Percentiles rank a stretch among this genome's conserved stretches.
These are phyloP conservation scores for Phortica variegata DNA, from an alignment of 1,140 invertebrate species.

Conservation along the genomic window DNA sequence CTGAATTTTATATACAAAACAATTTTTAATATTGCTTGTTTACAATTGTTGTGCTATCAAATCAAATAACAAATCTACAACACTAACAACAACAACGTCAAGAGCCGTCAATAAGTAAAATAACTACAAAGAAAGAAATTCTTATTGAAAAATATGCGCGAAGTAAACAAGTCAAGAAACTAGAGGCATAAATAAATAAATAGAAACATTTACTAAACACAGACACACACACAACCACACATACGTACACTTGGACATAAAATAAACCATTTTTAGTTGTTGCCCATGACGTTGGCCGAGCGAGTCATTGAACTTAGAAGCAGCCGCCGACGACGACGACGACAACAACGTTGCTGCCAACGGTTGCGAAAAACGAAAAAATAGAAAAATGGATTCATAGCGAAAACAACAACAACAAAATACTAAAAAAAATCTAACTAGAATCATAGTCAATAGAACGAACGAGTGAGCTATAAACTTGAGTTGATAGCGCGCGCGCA, in stretches of 20 bases:
- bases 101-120: constrained; percentile 10
- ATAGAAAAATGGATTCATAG: constrained; percentile 11
- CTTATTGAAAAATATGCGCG: constrained; percentile 37
- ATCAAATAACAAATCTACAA: constrained; percentile 15
- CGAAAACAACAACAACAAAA: neutral
- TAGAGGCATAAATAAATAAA: constrained; percentile 45
- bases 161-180: constrained; percentile 42
- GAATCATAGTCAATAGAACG: constrained; percentile 8
- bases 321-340: constrained; percentile 11
- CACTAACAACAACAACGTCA: constrained; percentile 26
- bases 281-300: constrained; percentile 46
- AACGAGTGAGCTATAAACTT: constrained; percentile 23
- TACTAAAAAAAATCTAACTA: neutral
- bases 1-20: too few species aligned
- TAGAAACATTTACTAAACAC: constrained; percentile 40
- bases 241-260: too few species aligned
- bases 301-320: constrained; percentile 50
- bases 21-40: constrained; percentile 40
- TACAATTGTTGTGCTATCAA: constrained; percentile 38
- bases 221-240: constrained; percentile 11
- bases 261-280: constrained; percentile 7
- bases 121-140: constrained; percentile 7
- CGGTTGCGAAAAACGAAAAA: constrained; percentile 39
- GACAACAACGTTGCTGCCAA: constrained; percentile 15
- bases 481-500: too few species aligned